Base-by-base conservation (phyloP, 2,797 vertebrate genomes). In the Spea hammondii region DNA sequence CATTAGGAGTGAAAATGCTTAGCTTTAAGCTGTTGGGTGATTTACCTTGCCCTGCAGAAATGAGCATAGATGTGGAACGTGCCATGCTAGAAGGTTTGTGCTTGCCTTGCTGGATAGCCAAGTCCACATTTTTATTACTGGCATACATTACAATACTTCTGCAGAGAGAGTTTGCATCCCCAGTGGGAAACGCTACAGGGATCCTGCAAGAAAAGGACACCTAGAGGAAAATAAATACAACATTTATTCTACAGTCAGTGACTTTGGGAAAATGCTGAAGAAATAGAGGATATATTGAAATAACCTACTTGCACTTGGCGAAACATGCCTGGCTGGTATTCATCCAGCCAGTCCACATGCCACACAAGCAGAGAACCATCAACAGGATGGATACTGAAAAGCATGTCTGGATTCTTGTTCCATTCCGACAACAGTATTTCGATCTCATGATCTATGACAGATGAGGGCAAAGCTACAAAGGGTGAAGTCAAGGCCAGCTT, bases 121-220 rank as follows among this genome's bases (percentile, higher is more conserved):
- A 89, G 79, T 97, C 97, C 83, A 98, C 95, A 8, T 99, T 99
- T 90, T 94, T 98, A 83, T 97, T 98, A 90, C 96, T 98, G 85
- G 97, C 97, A 76, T 99, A 99, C 96, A 99, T 97, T 48, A 98
- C 95, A 88, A 99, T 93, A 83, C 96, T 97, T 89, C 95, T 95
- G 91, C 96, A 97, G 82, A 99, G 92, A 53, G 98, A 99, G 87
- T 96, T 98, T 10, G 98, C 98, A 79, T 99, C 97, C 13, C 96
- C 96, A 0, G 95, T 94, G 1, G 98, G 96, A 85, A 99, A 99
- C 1, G 97, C 98, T 80, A 98, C 97, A 72, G 98, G 98, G 84
- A 99, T 99, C 85, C 97, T 95, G 83, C 97, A 99, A 84, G 97
- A 97, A 87, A 99, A 99, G 0, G 97, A 99, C 74, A 99, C 96